A percentile compares a stretch with the other conserved stretches of the same genome.
Evolutionary conservation across 2,113 vertebrate species (phyloP).

Genomic region (Vulpes vulpes): DNA sequence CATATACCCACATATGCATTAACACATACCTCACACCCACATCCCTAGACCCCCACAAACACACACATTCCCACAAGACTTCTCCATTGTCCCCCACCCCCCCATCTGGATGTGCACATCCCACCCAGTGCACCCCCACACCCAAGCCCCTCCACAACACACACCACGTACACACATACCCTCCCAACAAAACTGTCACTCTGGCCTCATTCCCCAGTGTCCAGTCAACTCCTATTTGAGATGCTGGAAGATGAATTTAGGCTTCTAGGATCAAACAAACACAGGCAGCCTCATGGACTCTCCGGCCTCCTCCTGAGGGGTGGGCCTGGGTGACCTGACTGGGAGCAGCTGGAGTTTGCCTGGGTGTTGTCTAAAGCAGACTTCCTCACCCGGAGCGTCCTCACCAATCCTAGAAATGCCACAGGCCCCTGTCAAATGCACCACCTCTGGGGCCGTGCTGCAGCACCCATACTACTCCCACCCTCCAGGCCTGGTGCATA

Average conservation of each 20-base stretch:
- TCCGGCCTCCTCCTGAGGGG: too few relatives aligned
- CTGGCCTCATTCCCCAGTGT: background rate
- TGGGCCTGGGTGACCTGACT: background rate
- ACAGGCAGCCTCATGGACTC: background rate
- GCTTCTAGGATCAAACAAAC: background rate
- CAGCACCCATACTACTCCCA: background rate
- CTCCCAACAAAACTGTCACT: background rate
- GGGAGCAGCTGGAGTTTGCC: background rate
- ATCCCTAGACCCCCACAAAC: background rate
- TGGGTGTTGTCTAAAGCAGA: background rate
- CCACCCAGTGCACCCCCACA: background rate
- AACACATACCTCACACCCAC: background rate
- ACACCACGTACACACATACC: background rate
- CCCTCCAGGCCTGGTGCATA: background rate
- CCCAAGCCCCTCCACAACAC: background rate
- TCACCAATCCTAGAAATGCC: background rate
- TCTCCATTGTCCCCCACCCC: background rate
- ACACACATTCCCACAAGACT: background rate
- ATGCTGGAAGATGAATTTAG: background rate
- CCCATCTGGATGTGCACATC: background rate
- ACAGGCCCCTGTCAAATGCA: slow-evolving; percentile 3
- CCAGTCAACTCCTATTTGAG: background rate
- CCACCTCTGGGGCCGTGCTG: background rate
- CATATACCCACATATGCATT: background rate
- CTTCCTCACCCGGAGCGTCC: background rate